These are phyloP conservation scores for Choloepus hoffmanni DNA, from an alignment of 2,113 vertebrate species.

Conservation along the genomic window DNA sequence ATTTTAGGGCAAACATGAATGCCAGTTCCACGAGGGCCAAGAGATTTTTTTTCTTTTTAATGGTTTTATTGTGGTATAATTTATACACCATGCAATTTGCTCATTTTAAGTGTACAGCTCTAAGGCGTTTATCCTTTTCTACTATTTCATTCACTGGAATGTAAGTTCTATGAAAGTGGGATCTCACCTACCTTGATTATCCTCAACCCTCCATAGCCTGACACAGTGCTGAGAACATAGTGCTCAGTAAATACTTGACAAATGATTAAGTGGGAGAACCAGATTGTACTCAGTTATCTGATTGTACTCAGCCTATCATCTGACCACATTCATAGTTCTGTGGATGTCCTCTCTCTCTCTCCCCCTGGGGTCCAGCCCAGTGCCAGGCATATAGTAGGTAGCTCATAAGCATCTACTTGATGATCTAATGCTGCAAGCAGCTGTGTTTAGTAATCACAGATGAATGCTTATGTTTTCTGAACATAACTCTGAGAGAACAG, in stretches of 20 bases:
- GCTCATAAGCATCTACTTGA: slow-evolving; percentile 9
- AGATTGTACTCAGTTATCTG: not conserved
- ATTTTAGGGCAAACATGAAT: not conserved
- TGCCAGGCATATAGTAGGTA: not conserved
- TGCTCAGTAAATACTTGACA: not conserved
- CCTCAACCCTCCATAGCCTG: not conserved
- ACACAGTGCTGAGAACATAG: not conserved
- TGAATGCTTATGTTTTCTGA: slow-evolving; percentile 49
- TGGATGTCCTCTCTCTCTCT: not conserved
- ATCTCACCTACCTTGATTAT: not conserved
- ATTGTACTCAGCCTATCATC: not conserved
- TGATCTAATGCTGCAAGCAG: slow-evolving; percentile 51
- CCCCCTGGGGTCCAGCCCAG: not conserved
- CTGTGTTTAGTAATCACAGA: not conserved
- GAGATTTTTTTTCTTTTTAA: not conserved
- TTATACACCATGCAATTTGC: not conserved
- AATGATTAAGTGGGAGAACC: not conserved
- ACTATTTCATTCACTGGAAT: not conserved
- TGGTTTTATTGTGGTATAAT: not conserved
- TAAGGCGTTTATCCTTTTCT: not conserved
- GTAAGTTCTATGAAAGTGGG: not conserved
- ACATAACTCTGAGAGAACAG: not conserved
- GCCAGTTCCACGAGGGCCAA: not conserved
- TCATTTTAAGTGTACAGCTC: not conserved
- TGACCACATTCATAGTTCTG: not conserved